Evolutionary conservation across 2,113 vertebrate species (phyloP), one percentile per base, ranked within the genome.

Genomic region (Butorides virescens): DNA sequence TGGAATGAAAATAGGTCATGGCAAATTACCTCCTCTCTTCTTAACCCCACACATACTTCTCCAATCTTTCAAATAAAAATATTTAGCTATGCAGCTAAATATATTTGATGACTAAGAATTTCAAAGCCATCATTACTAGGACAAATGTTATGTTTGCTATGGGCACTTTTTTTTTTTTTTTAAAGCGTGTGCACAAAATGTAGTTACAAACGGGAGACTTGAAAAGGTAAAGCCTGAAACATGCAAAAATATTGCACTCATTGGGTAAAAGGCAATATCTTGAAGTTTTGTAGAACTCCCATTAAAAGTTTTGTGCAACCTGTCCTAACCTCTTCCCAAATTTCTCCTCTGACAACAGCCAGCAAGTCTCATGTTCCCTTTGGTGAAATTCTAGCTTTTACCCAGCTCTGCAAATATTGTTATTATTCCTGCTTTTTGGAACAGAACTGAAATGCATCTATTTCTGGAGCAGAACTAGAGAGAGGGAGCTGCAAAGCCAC

Each of bases 1-100:
- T 44, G 30, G 55, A 96, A 95, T 88, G 93, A 96, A 97, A 97
- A 92, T 79, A 71, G 92, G 87, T 95, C 93, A 96, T 66, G 78
- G 90, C 79, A 97, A 96, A 88, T 95, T 95, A 92, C 50, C 56
- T 63, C 56, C 70, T 90, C 72, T 86, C 62, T 55, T 63, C 44
- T 84, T 75, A 86, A 90, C 78, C 70, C 34, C 81, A 73, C 80
- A 79, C 44, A 94, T 26, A 70, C 62, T 62, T 94, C 80, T 89
- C 59, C 86, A 91, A 9, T 66, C 50, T 88, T 94, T 87, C 84
- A 89, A 92, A 84, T 62, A 92, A 96, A 96, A 91, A 82, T 65
- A 95, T 75, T 93, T 85, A 93, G 58, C 34, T 88, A 73, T 53
- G 34, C 22, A 87, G n/a, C 37, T 77, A 72, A 78, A 85, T 76